A percentile compares a stretch with the other conserved stretches of the same genome.
Conservation (phyloP, 2,888 invertebrate species). For the Andrena fulva region DNA sequence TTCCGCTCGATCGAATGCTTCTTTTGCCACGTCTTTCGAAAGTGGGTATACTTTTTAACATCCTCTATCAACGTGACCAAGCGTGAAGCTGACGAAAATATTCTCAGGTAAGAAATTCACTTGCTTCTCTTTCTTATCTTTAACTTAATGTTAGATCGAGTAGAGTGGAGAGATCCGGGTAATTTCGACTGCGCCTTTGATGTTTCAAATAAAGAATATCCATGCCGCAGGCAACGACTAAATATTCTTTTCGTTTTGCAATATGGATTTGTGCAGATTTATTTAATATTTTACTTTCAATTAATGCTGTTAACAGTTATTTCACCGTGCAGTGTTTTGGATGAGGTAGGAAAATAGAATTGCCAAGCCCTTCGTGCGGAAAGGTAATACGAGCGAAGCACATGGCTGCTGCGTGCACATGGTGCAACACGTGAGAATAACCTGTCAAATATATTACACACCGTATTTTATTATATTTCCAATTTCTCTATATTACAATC, state of each 20-base stretch:
- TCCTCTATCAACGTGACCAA: not conserved
- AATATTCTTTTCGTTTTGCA: too few species aligned
- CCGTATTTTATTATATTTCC: too few species aligned
- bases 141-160: too few species aligned
- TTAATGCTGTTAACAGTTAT: not conserved
- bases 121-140: not conserved
- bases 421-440: slow-evolving; percentile 36
- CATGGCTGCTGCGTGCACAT: slow-evolving; percentile 20
- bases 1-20: not conserved
- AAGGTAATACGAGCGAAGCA: slow-evolving; percentile 30
- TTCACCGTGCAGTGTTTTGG: not conserved
- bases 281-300: not conserved
- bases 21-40: not conserved
- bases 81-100: not conserved
- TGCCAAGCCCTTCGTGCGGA: not conserved
- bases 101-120: slow-evolving; percentile 9
- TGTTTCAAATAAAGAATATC: too few species aligned
- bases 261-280: not conserved
- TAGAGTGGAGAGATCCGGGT: too few species aligned
- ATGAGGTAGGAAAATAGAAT: not conserved
- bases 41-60: not conserved
- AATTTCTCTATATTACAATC: not conserved
- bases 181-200: too few species aligned
- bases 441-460: slow-evolving; percentile 14
- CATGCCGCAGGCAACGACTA: too few species aligned